These are phyloP conservation scores for Theodoxus fluviatilis DNA, from an alignment of 2,888 invertebrate species.

Conservation along the genomic window DNA sequence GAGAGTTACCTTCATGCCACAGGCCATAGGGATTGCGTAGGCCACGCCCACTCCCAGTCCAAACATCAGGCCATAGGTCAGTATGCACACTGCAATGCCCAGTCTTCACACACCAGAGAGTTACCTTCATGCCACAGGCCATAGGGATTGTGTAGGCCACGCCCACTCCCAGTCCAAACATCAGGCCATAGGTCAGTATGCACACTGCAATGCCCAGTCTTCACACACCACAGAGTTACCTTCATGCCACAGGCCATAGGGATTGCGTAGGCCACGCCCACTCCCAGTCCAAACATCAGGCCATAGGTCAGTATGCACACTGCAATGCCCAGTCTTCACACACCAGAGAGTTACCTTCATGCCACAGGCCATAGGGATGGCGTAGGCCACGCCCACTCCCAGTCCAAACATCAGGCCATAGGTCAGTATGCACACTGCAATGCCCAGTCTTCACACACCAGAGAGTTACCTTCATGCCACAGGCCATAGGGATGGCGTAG, in stretches of 20 bases:
- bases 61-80: slow-evolving; percentile 55
- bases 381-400: slow-evolving; percentile 60
- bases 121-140: slow-evolving; percentile 58
- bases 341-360: slow-evolving; percentile 64
- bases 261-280: slow-evolving; percentile 57
- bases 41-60: slow-evolving; percentile 58
- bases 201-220: no score
- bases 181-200: slow-evolving; percentile 56
- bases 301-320: slow-evolving; percentile 54
- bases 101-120: no score
- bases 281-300: slow-evolving; percentile 50
- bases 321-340: no score
- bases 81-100: slow-evolving; percentile 39
- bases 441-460: no score
- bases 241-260: slow-evolving; percentile 61
- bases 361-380: slow-evolving; percentile 56
- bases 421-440: slow-evolving; percentile 45
- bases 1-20: slow-evolving; percentile 62
- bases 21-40: slow-evolving; percentile 57
- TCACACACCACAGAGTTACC: no score
- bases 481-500: slow-evolving; percentile 57
- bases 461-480: slow-evolving; percentile 62
- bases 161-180: slow-evolving; percentile 52
- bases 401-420: slow-evolving; percentile 53
- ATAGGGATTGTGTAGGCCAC: slow-evolving; percentile 57